Evolutionary conservation across 2,888 invertebrate genomes (phyloP).

Genomic region (Acronicta alni): DNA sequence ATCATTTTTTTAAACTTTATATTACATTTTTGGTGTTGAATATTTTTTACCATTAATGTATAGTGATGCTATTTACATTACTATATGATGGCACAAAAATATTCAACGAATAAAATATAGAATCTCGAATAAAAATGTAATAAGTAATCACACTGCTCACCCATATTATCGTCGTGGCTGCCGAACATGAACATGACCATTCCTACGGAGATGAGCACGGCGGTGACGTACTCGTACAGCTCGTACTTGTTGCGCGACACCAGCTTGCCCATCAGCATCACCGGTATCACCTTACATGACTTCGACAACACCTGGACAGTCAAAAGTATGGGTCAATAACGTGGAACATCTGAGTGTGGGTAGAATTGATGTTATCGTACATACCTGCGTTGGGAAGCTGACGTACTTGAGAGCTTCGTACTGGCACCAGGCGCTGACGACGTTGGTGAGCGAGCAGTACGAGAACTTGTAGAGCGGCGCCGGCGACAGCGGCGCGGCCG

Average conservation of each 20-base stretch:
- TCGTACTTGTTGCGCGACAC: constrained; percentile 96
- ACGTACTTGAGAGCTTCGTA: constrained; percentile 99
- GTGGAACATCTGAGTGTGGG: not conserved
- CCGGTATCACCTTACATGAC: constrained; percentile 99
- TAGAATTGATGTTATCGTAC: not conserved
- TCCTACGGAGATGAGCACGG: constrained; percentile 96
- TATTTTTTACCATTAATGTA: no score
- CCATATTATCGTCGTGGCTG: constrained; percentile 90
- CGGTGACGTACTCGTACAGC: constrained; percentile 97
- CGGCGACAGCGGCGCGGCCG: constrained; percentile 91
- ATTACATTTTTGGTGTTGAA: no score
- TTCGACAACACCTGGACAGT: constrained; percentile 94
- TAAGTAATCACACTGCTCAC: constrained; percentile 58
- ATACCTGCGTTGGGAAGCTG: constrained; percentile 98
- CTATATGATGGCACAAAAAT: no score
- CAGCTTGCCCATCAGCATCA: constrained; percentile 99
- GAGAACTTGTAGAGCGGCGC: constrained; percentile 98
- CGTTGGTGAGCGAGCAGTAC: constrained; percentile 98
- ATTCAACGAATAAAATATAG: no score
- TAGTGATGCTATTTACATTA: no score
- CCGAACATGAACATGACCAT: constrained; percentile 97
- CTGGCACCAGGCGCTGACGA: constrained; percentile 99
- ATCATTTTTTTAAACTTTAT: no score
- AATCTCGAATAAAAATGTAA: no score
- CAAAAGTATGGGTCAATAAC: not conserved